Percentiles rank a stretch among this genome's conserved stretches.
phyloP scores from a whole-genome alignment of 1,140 invertebrate genomes.

The Drosophila ambigua region DNA sequence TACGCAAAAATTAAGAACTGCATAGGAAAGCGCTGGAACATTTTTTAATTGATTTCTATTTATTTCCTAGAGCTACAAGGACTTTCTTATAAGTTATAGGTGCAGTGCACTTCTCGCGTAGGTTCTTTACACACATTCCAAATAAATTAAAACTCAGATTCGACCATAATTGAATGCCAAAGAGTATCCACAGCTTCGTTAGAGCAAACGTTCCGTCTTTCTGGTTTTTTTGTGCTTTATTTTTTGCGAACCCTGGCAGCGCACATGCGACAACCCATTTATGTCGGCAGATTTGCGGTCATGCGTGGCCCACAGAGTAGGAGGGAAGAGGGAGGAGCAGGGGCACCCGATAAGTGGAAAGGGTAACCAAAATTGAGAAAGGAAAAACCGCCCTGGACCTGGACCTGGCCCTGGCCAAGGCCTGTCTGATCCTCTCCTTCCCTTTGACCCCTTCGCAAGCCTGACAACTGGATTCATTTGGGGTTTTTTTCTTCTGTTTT shows the following conservation, averaged over 20 bases:
- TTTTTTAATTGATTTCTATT: no score
- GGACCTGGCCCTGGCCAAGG: no score
- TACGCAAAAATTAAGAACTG: no score
- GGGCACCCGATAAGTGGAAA: constrained; percentile 9
- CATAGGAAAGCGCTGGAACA: no score
- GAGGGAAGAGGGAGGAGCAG: neutral
- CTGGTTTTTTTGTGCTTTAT: constrained; percentile 19
- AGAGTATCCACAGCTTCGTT: no score
- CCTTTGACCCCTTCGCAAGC: constrained; percentile 39
- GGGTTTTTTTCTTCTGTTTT: constrained; percentile 22
- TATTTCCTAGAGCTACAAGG: no score
- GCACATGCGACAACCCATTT: constrained; percentile 50
- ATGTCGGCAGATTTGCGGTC: constrained; percentile 64
- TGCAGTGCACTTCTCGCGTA: no score
- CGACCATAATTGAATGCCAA: no score
- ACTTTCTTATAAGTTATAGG: no score
- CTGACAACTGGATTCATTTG: constrained; percentile 62
- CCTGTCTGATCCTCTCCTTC: neutral
- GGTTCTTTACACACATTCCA: no score
- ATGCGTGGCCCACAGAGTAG: constrained; percentile 49
- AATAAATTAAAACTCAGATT: no score
- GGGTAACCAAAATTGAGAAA: constrained; percentile 34
- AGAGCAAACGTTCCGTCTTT: no score
- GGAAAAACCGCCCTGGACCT: constrained; percentile 17
- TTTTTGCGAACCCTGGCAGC: constrained; percentile 5